Evolutionary conservation across 1,140 invertebrate species (phyloP).

Genomic region (Drosophila nigrodunni): DNA sequence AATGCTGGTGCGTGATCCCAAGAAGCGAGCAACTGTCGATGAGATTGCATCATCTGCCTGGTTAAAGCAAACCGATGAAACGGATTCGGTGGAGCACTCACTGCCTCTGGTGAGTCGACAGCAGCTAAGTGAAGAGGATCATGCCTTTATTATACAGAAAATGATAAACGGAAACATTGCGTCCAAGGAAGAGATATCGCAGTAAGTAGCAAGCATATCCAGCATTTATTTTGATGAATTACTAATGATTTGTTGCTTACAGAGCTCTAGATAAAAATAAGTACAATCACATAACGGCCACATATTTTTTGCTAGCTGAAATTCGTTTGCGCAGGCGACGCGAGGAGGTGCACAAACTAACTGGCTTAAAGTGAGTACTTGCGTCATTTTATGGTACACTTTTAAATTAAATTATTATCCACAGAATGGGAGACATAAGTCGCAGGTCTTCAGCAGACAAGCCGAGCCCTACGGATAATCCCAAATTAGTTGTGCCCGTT

Average conservation of each 20-base stretch:
- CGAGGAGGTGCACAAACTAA: conserved; percentile 86
- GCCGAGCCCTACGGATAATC: conserved; percentile 64
- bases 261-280: conserved; percentile 97
- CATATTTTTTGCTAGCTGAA: conserved; percentile 98
- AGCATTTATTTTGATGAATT: neutral
- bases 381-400: too few relatives aligned
- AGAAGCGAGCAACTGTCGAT: conserved; percentile 93
- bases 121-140: conserved; percentile 96
- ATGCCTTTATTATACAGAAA: conserved; percentile 95
- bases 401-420: neutral
- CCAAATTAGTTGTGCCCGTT: conserved; percentile 65
- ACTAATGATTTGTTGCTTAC: conserved; percentile 62
- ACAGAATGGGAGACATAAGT: conserved; percentile 49
- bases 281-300: conserved; percentile 99
- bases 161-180: conserved; percentile 98
- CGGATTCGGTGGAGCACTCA: conserved; percentile 85
- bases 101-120: conserved; percentile 93
- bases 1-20: conserved; percentile 97
- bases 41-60: conserved; percentile 96
- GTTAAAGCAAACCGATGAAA: conserved; percentile 86
- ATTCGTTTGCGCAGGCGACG: conserved; percentile 92
- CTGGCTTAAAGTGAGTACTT: conserved; percentile 54
- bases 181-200: conserved; percentile 95
- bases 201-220: conserved; percentile 86
- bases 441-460: conserved; percentile 59